Base-by-base conservation (phyloP, 2,797 vertebrate genomes). In the Perodicticus potto region DNA sequence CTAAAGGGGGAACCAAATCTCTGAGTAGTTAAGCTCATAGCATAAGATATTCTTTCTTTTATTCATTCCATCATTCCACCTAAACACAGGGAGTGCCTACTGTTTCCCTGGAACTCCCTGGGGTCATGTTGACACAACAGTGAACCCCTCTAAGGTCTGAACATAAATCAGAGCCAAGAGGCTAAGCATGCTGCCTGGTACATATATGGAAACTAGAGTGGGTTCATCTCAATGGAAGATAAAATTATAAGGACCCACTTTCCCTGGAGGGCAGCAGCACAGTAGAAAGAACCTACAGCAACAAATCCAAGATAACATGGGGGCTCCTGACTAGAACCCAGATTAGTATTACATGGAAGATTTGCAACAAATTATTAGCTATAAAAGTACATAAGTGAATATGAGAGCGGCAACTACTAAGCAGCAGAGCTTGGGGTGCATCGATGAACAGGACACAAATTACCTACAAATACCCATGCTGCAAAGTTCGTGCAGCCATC, bases 351-450 rank as follows among this genome's bases (percentile, higher is more conserved):
- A 20, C 13, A 7, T 63, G 67, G 4, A 93, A 94, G 27, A 69
- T 94, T 97, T 96, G 45, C 32, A 93, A 73, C 88, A 93, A 94
- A 73, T 89, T 87, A 55, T 69, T 73, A 96, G 53, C 43, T 96
- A 49, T 91, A 96, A 98, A 97, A 94, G 91, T 87, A 92, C 65
- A 88, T 74, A 93, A 97, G 93, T 83, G 65, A 76, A 95, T 96
- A 76, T 72, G 11, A 95, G 87, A 86, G 92, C 92, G 97, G 85
- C 88, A 97, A 61, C 53, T 72, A 89, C 69, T 63, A 96, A 97
- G 67, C 77, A 94, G 82, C 49, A 97, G 86, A 85, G 65, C 70
- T 88, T 87, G 77, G 61, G 88, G 90, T 72, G 94, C 76, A 94
- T 93, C 87, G 85, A 96, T 97, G 98, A 97, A 87, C 63, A 93